Evolutionary conservation across 2,888 invertebrate species (phyloP).

Genomic region (Erebia palarica): DNA sequence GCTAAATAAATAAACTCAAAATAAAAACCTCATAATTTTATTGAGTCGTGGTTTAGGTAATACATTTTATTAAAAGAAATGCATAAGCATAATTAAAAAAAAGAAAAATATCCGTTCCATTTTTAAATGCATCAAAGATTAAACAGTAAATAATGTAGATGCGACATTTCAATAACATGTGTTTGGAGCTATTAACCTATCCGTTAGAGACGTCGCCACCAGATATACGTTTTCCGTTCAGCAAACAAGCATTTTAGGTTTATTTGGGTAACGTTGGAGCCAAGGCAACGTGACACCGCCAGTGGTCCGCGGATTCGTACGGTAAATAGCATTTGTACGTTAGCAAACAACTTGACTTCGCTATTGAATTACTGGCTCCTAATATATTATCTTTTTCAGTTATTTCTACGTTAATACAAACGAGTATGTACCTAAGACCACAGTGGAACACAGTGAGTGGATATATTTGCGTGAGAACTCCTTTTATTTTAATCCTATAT

Average conservation of each 20-base stretch:
- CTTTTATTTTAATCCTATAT: too few relatives aligned
- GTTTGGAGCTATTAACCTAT: slow-evolving; percentile 43
- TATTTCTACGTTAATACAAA: neutral
- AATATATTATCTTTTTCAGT: slow-evolving; percentile 28
- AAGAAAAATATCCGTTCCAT: neutral
- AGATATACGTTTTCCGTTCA: slow-evolving; percentile 66
- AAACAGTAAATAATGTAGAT: slow-evolving; percentile 1
- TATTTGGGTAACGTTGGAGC: slow-evolving; percentile 59
- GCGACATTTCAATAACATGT: slow-evolving; percentile 23
- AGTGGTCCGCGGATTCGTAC: slow-evolving; percentile 74
- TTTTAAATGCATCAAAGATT: slow-evolving; percentile 12
- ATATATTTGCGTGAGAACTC: too few relatives aligned
- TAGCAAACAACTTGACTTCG: slow-evolving; percentile 69
- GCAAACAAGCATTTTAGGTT: slow-evolving; percentile 69
- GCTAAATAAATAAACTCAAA: too few relatives aligned
- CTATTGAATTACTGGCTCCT: slow-evolving; percentile 66
- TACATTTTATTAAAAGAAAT: too few relatives aligned
- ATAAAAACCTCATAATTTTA: too few relatives aligned
- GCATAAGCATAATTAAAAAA: neutral
- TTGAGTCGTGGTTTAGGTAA: too few relatives aligned
- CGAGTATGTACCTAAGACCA: too few relatives aligned
- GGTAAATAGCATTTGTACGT: slow-evolving; percentile 75
- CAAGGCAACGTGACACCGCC: slow-evolving; percentile 71
- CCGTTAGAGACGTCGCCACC: slow-evolving; percentile 62
- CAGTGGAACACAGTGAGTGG: too few relatives aligned